Percentiles rank a stretch among this genome's conserved stretches.
phyloP scores from a whole-genome alignment of 2,888 invertebrate genomes.

The Argyresthia albistria region DNA sequence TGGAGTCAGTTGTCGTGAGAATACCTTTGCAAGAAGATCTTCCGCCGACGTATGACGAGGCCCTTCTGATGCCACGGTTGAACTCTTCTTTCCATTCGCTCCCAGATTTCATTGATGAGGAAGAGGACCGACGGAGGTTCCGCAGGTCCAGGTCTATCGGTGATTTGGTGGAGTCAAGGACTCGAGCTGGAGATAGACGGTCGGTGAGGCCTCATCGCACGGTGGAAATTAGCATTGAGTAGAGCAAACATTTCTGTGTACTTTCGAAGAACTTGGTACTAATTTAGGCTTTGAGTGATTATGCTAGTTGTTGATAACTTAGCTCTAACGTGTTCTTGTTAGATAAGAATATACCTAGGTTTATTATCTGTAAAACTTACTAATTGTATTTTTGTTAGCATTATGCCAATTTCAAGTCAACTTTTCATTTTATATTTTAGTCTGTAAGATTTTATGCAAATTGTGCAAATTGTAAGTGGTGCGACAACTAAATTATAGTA shows the following conservation, averaged over 20 bases:
- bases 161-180: conserved; percentile 48
- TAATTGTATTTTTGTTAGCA: too few species aligned
- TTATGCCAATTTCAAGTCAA: too few species aligned
- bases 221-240: conserved; percentile 38
- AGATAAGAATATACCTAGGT: not conserved
- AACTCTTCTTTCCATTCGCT: conserved; percentile 75
- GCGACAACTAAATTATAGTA: too few species aligned
- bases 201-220: conserved; percentile 42
- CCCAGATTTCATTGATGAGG: conserved; percentile 55
- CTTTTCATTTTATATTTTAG: not conserved
- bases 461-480: too few species aligned
- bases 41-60: conserved; percentile 84
- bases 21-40: conserved; percentile 46
- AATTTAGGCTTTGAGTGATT: too few species aligned
- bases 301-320: too few species aligned
- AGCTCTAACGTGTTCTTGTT: not conserved
- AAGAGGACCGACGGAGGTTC: conserved; percentile 33
- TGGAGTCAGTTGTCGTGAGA: conserved; percentile 41
- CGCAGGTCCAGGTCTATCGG: conserved; percentile 62
- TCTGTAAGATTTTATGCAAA: not conserved
- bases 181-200: conserved; percentile 41
- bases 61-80: conserved; percentile 79
- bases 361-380: too few species aligned
- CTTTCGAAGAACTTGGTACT: too few species aligned
- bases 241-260: too few species aligned